Base-by-base conservation (phyloP, 2,888 invertebrate species). In the Tachina fera region DNA sequence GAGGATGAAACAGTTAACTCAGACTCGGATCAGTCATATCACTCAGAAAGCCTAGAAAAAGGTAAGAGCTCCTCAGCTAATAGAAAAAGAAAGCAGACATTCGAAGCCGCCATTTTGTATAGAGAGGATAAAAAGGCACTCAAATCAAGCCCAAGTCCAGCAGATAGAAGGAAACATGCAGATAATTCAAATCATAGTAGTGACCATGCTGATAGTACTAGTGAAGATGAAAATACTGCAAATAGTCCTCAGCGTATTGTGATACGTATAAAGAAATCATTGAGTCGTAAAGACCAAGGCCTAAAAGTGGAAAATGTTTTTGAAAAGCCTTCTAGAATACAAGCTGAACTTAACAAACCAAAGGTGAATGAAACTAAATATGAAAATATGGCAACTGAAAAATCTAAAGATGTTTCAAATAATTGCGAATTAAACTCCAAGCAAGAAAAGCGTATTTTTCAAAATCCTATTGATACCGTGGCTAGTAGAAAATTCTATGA, bases 191-290 rank as follows among this genome's bases (percentile, higher is more conserved):
- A 6, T 2, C 19, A 41, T 13, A n/a, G 2, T 14, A 9, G 3
- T 47, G 6, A n/a, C 39, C 39, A 49, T 39, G 4, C 71, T 1
- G 31, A 43, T 49, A 49, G 19, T 47, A 53, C 45, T 9, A 45
- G 5, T n/a, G 68, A 53, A 43, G 31, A 53, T 9, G 75, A 56
- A 70, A 39, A 19, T 9, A 19, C 16, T 43, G 13, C 72, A 11
- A 63, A 6, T 9, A 53, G 63, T 11, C 63, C 53, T 13, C 71
- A 65, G 47, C 79, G 71, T 47, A 79, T 79, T 72, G 79, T 79
- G 6, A 56, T 79, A 47, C 71, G 79, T 22, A 72, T 79, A 22
- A 79, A 63, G 11, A 79, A 79, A 72, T 63, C 63, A 1, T 51
- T 63, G 1, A 79, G 79, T 56, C 45, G 53, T 14, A 63, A 47